Conservation (phyloP, 2,113 vertebrate genomes). For the Gallinago paraguaiae region DNA sequence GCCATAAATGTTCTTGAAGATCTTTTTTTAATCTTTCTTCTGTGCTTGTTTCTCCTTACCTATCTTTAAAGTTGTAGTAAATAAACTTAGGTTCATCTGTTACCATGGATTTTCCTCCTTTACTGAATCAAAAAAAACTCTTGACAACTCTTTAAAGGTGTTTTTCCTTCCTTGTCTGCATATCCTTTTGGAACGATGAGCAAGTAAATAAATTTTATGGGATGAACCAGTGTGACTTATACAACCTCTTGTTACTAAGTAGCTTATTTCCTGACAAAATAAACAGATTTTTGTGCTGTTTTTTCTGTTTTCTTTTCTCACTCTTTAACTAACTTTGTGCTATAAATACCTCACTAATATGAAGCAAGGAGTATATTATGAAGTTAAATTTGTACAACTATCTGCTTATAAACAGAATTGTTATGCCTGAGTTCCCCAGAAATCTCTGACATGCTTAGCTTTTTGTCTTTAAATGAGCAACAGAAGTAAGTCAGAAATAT, state of each 20-base stretch:
- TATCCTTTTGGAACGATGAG: background rate
- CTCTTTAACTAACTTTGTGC: background rate
- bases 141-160: background rate
- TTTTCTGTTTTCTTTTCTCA: background rate
- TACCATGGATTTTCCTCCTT: background rate
- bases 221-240: background rate
- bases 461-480: background rate
- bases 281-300: background rate
- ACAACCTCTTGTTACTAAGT: background rate
- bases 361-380: background rate
- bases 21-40: background rate
- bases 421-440: background rate
- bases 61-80: background rate
- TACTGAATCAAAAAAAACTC: background rate
- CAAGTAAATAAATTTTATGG: background rate
- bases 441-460: background rate
- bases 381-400: background rate
- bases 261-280: background rate
- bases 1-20: background rate
- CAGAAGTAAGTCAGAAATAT: background rate
- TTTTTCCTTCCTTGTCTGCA: background rate
- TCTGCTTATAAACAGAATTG: background rate
- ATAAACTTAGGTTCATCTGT: background rate
- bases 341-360: background rate
- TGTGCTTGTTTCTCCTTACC: background rate